phyloP scores from a whole-genome alignment of 2,797 vertebrate genomes.

The Tapirus indicus region DNA sequence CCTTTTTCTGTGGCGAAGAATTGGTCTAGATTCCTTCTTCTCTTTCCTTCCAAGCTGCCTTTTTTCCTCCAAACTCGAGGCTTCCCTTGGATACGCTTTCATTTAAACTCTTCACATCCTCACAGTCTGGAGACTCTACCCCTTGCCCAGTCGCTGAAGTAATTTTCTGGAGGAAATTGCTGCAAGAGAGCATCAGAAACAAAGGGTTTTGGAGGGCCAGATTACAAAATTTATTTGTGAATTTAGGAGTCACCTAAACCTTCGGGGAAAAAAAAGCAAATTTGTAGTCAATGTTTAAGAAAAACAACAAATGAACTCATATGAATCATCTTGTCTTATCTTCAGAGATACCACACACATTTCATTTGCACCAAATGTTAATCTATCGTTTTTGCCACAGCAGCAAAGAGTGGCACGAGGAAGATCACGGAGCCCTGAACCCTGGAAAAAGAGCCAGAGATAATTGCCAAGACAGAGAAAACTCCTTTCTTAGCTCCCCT shows the following conservation, averaged over 20 bases:
- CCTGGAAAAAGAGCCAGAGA: background rate
- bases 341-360: background rate
- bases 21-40: background rate
- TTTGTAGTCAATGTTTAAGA: background rate
- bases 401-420: background rate
- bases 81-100: background rate
- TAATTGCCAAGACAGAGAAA: background rate
- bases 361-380: background rate
- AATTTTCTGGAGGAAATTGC: background rate
- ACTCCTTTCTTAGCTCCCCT: background rate
- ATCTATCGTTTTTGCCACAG: background rate
- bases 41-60: background rate
- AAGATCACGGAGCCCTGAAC: background rate
- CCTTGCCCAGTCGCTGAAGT: background rate
- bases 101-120: background rate
- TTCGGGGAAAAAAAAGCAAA: background rate
- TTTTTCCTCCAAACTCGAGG: background rate
- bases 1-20: background rate
- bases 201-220: background rate
- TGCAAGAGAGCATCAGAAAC: background rate
- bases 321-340: background rate
- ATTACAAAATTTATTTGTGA: background rate
- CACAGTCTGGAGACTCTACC: background rate
- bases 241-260: background rate
- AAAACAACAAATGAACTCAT: background rate